Percentiles rank a stretch among this genome's conserved stretches.
These are phyloP conservation scores for Sylvicola fuscatus DNA, from an alignment of 2,888 invertebrate species.

Conservation along the genomic window DNA sequence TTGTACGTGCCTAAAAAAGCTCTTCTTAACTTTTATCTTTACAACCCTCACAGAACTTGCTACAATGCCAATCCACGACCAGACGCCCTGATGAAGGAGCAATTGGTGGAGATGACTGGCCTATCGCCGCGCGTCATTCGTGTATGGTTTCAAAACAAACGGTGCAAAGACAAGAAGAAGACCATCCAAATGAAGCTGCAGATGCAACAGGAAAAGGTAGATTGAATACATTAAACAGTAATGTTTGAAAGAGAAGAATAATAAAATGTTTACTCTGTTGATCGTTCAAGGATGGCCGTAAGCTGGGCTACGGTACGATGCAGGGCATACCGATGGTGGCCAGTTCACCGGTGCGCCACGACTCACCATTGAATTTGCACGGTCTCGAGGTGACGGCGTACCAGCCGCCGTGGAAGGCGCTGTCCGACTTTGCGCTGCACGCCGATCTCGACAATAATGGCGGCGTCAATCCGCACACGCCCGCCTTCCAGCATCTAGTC, in stretches of 20 bases:
- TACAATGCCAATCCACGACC: slow-evolving; percentile 96
- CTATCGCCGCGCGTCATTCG: slow-evolving; percentile 93
- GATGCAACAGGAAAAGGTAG: slow-evolving; percentile 95
- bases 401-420: slow-evolving; percentile 94
- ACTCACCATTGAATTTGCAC: slow-evolving; percentile 68
- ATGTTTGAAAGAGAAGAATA: slow-evolving; percentile 1
- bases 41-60: slow-evolving; percentile 43
- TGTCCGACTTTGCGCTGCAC: slow-evolving; percentile 88
- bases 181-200: slow-evolving; percentile 93
- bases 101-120: slow-evolving; percentile 96
- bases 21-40: neutral
- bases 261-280: neutral
- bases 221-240: slow-evolving; percentile 9
- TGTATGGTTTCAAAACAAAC: slow-evolving; percentile 98
- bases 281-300: slow-evolving; percentile 72
- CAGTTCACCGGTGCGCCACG: slow-evolving; percentile 79
- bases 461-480: slow-evolving; percentile 65
- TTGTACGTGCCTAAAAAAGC: too few species aligned
- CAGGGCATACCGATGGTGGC: slow-evolving; percentile 97
- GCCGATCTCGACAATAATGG: slow-evolving; percentile 60
- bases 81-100: slow-evolving; percentile 98
- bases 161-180: slow-evolving; percentile 95
- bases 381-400: slow-evolving; percentile 77
- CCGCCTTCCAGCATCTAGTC: slow-evolving; percentile 91
- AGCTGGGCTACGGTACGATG: slow-evolving; percentile 83